phyloP scores from a whole-genome alignment of 1,140 invertebrate genomes.

The Vanessa atalanta region DNA sequence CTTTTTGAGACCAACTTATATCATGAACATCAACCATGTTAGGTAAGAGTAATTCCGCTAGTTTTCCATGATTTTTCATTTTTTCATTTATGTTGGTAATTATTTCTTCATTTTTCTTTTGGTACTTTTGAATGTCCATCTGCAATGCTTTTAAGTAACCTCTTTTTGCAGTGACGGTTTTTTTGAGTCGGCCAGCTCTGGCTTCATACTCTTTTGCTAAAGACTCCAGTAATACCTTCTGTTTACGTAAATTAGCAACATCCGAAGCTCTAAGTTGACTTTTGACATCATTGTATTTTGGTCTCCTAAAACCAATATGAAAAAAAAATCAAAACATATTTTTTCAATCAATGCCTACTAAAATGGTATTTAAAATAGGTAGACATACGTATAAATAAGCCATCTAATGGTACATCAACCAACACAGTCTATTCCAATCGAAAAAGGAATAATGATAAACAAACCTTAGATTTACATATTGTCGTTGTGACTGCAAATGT shows the following conservation, averaged over 20 bases:
- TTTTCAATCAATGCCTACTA: not conserved
- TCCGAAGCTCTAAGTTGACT: constrained; percentile 67
- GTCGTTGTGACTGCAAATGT: no score
- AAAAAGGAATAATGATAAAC: no score
- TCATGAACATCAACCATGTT: constrained; percentile 51
- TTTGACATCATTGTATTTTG: constrained; percentile 68
- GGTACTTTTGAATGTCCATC: constrained; percentile 72
- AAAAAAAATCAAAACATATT: not conserved
- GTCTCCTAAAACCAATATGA: constrained; percentile 62
- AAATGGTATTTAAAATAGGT: not conserved
- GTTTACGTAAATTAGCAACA: constrained; percentile 65
- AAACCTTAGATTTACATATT: no score
- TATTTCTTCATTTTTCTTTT: constrained; percentile 70
- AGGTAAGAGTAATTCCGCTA: constrained; percentile 47
- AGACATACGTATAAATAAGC: no score
- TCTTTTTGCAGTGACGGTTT: constrained; percentile 64
- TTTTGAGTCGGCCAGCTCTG: constrained; percentile 69
- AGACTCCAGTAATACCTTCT: constrained; percentile 66
- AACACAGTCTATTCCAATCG: no score
- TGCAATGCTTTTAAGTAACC: constrained; percentile 70
- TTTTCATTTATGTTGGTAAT: constrained; percentile 58
- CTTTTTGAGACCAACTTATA: constrained; percentile 51
- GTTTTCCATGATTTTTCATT: constrained; percentile 56
- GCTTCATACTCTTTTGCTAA: constrained; percentile 71
- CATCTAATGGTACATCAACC: no score